Evolutionary conservation across 2,888 invertebrate species (phyloP).

Genomic region (Entomobrya multifasciata): DNA sequence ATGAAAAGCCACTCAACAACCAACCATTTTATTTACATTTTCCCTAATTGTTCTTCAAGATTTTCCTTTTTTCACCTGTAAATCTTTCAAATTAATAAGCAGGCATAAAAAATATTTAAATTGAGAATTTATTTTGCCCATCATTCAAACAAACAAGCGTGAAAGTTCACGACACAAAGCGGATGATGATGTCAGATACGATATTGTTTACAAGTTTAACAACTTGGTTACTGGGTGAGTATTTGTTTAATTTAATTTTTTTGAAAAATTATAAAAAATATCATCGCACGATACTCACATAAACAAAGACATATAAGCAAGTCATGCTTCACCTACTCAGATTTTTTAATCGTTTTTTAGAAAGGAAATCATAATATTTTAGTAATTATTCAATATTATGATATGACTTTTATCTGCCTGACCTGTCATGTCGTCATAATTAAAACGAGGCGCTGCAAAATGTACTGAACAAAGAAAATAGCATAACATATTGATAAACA

Average conservation of each 20-base stretch:
- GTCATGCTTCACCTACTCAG: no score
- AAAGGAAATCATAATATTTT: no score
- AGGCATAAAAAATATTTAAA: constrained; percentile 22
- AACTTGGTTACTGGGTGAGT: constrained; percentile 38
- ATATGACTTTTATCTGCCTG: background rate
- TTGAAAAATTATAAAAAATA: constrained; percentile 3
- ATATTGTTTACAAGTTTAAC: constrained; percentile 9
- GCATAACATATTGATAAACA: no score
- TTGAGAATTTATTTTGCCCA: background rate
- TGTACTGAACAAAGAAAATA: no score
- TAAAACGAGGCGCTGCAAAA: background rate
- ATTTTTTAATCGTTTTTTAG: no score
- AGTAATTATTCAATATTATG: no score
- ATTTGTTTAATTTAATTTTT: constrained; percentile 25
- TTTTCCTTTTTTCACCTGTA: background rate
- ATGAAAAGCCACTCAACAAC: no score
- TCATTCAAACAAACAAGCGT: background rate
- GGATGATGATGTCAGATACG: constrained; percentile 42
- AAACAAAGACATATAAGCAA: background rate
- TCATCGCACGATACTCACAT: background rate
- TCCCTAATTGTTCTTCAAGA: no score
- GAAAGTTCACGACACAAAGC: constrained; percentile 20
- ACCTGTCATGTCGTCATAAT: background rate
- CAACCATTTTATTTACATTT: no score
- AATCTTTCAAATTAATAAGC: constrained; percentile 20